These are phyloP conservation scores for Cyphomyrmex costatus DNA, from an alignment of 1,140 invertebrate species.

Conservation along the genomic window DNA sequence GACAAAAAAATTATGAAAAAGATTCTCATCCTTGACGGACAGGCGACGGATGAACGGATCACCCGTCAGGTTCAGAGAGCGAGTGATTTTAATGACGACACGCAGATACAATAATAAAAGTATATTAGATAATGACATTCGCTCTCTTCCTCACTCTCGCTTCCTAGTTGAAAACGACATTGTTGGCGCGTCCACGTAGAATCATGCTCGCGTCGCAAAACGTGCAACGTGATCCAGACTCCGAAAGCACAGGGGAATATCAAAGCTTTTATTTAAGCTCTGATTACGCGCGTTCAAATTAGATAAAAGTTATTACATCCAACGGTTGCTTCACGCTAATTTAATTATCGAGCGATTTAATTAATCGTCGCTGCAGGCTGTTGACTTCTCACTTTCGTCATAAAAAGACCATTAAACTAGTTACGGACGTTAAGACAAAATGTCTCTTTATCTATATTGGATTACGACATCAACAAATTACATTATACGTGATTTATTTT, in stretches of 20 bases:
- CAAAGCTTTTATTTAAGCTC: background rate
- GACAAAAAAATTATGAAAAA: background rate
- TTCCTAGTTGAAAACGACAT: slow-evolving; percentile 68
- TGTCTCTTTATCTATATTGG: background rate
- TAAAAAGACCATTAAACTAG: background rate
- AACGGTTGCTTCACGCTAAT: too few species aligned
- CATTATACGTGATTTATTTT: background rate
- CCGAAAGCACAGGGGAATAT: background rate
- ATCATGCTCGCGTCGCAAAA: background rate
- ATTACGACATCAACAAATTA: background rate
- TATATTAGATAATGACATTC: slow-evolving; percentile 80
- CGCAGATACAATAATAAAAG: slow-evolving; percentile 78
- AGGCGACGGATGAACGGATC: background rate
- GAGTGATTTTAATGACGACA: slow-evolving; percentile 74
- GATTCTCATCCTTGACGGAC: slow-evolving; percentile 7
- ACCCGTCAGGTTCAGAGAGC: slow-evolving; percentile 43
- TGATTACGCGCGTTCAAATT: background rate
- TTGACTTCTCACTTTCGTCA: background rate
- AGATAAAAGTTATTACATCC: background rate
- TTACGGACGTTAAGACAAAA: background rate
- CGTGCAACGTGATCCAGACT: too few species aligned
- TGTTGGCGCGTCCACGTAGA: background rate
- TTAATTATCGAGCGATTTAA: background rate
- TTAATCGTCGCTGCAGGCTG: background rate
- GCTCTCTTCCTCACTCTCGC: slow-evolving; percentile 66